phyloP scores from a whole-genome alignment of 2,888 invertebrate species.

The Entomobrya proxima region DNA sequence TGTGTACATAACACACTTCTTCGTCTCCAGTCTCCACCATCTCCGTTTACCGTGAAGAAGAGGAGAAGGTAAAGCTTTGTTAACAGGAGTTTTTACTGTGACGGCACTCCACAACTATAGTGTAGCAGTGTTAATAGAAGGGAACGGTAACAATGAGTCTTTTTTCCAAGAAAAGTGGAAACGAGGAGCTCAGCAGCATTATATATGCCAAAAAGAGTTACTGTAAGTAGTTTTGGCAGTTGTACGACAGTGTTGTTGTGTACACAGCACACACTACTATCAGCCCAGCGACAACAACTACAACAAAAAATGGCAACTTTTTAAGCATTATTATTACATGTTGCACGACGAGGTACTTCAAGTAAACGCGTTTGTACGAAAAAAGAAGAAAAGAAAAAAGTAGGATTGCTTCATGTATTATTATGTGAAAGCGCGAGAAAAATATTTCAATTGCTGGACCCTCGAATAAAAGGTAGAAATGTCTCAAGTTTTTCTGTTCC shows the following conservation, averaged over 20 bases:
- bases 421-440: not conserved
- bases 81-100: slow-evolving; percentile 18
- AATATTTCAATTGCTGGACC: not conserved
- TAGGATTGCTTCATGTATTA: too few relatives aligned
- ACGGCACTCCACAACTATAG: not conserved
- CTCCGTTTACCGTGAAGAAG: not conserved
- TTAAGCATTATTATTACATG: slow-evolving; percentile 32
- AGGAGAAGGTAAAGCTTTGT: slow-evolving; percentile 31
- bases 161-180: not conserved
- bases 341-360: not conserved
- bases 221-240: slow-evolving; percentile 57
- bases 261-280: too few relatives aligned
- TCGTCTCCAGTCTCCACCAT: not conserved
- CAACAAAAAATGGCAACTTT: slow-evolving; percentile 1
- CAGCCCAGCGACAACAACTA: slow-evolving; percentile 25
- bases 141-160: slow-evolving; percentile 31
- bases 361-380: not conserved
- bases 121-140: slow-evolving; percentile 8
- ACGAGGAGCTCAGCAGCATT: slow-evolving; percentile 13
- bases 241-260: slow-evolving; percentile 4
- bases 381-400: not conserved
- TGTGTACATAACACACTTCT: slow-evolving; percentile 25
- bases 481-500: not conserved
- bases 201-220: slow-evolving; percentile 63
- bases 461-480: slow-evolving; percentile 1